Evolutionary conservation across 2,888 invertebrate species (phyloP).

Genomic region (Dicyrtomina minuta): DNA sequence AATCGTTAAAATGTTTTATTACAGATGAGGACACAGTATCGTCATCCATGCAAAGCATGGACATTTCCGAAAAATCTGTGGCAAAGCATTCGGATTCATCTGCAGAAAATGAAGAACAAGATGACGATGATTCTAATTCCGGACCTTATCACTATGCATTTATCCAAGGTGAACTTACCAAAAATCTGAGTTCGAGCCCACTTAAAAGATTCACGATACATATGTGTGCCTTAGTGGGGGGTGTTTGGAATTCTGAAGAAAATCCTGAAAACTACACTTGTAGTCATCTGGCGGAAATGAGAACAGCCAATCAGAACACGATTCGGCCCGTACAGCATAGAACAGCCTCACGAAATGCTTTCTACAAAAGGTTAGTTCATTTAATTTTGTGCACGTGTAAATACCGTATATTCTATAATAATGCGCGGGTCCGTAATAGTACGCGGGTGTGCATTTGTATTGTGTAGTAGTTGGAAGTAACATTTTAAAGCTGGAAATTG

Average conservation of each 20-base stretch:
- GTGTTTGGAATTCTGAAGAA: not conserved
- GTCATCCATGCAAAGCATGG: not conserved
- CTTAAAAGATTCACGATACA: not conserved
- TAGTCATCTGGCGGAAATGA: not conserved
- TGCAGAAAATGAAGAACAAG: not conserved
- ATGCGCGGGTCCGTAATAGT: too few relatives aligned
- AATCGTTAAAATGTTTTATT: too few relatives aligned
- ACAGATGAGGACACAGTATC: too few relatives aligned
- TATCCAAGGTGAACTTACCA: not conserved
- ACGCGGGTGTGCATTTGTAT: too few relatives aligned
- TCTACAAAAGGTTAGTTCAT: not conserved
- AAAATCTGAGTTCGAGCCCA: not conserved
- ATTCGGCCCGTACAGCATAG: not conserved
- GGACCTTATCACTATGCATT: not conserved
- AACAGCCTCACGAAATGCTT: not conserved
- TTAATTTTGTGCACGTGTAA: not conserved
- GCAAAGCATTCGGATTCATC: not conserved
- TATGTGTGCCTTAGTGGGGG: not conserved
- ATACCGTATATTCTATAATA: too few relatives aligned
- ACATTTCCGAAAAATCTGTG: not conserved
- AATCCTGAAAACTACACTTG: slow-evolving; percentile 2
- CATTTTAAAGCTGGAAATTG: too few relatives aligned
- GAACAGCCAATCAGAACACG: not conserved
- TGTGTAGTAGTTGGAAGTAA: too few relatives aligned
- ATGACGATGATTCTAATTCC: not conserved